These are phyloP conservation scores for Numenius arquata DNA, from an alignment of 2,113 vertebrate genomes.

Conservation along the genomic window DNA sequence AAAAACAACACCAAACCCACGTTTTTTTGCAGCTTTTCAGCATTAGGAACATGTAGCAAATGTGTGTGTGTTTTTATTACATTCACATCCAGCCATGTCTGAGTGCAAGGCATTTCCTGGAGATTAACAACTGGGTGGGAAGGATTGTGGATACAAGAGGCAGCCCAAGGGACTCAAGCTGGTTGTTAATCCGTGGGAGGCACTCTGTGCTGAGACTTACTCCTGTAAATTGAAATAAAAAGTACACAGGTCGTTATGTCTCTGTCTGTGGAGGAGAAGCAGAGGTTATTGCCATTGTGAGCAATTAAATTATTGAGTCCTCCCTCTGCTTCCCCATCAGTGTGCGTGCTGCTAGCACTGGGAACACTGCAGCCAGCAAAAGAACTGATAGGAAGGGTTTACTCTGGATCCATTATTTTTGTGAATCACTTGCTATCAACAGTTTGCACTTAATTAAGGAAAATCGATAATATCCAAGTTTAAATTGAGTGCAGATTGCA, in stretches of 20 bases:
- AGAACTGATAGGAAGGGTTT: neutral
- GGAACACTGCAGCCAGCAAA: neutral
- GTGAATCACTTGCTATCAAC: neutral
- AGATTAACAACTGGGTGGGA: neutral
- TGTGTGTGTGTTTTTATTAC: neutral
- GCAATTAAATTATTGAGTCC: neutral
- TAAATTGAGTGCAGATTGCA: neutral
- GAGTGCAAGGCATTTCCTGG: conserved; percentile 1
- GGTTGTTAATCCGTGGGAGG: neutral
- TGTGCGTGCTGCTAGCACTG: neutral
- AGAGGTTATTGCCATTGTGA: neutral
- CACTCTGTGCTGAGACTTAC: neutral
- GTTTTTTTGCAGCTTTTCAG: neutral
- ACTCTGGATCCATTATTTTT: neutral
- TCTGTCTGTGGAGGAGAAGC: neutral
- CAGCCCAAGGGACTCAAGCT: neutral
- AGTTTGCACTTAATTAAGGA: neutral
- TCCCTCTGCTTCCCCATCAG: neutral
- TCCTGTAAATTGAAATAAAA: neutral
- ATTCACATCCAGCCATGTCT: neutral
- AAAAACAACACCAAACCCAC: neutral
- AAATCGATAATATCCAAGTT: neutral
- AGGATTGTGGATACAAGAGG: neutral
- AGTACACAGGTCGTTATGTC: accelerated
- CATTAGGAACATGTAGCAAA: neutral